Evolutionary conservation across 2,113 vertebrate species (phyloP).

Genomic region (Macroglossus sobrinus): DNA sequence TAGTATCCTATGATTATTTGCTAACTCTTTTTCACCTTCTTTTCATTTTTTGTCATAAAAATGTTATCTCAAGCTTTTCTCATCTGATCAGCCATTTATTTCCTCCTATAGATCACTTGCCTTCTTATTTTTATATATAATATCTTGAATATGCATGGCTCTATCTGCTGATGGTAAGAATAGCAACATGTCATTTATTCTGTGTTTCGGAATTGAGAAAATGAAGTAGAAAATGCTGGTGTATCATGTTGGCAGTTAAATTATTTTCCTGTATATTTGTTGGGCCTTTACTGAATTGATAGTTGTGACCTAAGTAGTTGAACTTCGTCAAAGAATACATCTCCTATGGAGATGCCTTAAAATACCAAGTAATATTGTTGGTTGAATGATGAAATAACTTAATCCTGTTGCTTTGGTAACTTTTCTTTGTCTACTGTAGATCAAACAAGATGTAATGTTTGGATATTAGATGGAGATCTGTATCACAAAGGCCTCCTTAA

Average conservation of each 20-base stretch:
- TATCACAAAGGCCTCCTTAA: constrained; percentile 98
- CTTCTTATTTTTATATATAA: background rate
- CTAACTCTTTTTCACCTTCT: background rate
- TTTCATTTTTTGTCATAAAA: constrained; percentile 19
- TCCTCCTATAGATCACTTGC: background rate
- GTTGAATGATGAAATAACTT: constrained; percentile 6
- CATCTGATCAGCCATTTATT: background rate
- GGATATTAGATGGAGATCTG: constrained; percentile 98
- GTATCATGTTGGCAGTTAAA: background rate
- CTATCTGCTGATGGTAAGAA: background rate
- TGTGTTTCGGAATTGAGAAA: background rate
- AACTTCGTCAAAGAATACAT: background rate
- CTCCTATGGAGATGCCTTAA: background rate
- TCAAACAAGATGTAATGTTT: constrained; percentile 95
- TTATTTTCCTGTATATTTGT: background rate
- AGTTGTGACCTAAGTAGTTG: background rate
- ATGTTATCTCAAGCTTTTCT: background rate
- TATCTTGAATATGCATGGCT: background rate
- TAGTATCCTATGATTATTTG: background rate
- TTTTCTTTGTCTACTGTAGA: constrained; percentile 82
- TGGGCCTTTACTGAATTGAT: background rate
- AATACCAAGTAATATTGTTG: background rate
- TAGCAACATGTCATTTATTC: background rate
- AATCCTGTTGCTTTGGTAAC: background rate
- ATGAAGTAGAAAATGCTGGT: background rate